Conservation (phyloP, 2,113 vertebrate species). For the Hyperoodon ampullatus region DNA sequence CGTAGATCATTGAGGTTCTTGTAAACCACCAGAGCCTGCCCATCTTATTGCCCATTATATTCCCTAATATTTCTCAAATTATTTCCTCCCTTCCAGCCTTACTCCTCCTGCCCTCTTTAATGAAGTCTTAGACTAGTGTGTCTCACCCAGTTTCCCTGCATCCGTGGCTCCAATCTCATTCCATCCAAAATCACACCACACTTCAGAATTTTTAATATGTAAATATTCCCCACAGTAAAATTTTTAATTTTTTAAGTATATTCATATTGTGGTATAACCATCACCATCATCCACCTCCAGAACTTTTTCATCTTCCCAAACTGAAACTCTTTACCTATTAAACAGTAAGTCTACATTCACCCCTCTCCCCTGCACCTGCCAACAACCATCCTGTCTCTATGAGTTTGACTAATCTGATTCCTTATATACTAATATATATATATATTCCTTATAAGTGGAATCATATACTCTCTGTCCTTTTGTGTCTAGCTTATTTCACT, state of each 20-base stretch:
- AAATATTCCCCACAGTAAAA: not conserved
- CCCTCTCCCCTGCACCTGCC: not conserved
- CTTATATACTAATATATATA: not conserved
- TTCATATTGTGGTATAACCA: not conserved
- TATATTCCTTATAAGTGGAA: not conserved
- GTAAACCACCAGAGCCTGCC: not conserved
- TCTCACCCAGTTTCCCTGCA: not conserved
- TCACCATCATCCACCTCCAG: not conserved
- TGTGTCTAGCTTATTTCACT: not conserved
- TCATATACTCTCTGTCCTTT: not conserved
- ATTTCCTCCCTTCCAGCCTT: not conserved
- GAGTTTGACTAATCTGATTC: not conserved
- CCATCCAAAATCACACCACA: not conserved
- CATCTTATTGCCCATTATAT: not conserved
- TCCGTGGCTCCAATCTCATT: not conserved
- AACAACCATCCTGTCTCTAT: not conserved
- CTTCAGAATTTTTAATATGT: not conserved
- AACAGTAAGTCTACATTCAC: not conserved
- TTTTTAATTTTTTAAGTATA: not conserved
- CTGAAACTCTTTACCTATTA: not conserved
- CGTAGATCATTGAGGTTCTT: too few relatives aligned
- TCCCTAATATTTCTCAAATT: not conserved
- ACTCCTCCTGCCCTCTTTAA: not conserved
- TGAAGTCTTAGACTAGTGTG: not conserved
- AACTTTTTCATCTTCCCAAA: not conserved